These are phyloP conservation scores for Heteronetta atricapilla DNA, from an alignment of 2,113 vertebrate genomes.

Conservation along the genomic window DNA sequence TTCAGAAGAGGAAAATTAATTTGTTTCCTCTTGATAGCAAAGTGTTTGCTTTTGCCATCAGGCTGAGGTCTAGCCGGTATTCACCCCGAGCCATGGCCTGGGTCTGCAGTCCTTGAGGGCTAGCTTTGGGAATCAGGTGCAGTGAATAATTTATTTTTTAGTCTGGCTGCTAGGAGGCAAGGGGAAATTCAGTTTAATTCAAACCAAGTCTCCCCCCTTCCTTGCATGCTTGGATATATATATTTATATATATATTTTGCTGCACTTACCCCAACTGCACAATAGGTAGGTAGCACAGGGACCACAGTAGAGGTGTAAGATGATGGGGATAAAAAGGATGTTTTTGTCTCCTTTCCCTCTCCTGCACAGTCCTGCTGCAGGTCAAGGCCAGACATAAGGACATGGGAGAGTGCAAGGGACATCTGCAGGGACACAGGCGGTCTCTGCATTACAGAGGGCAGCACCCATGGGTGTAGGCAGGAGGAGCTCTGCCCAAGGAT, in stretches of 20 bases:
- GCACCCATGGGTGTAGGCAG: neutral
- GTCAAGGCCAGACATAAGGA: neutral
- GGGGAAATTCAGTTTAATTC: slow-evolving; percentile 15
- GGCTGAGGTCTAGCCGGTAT: neutral
- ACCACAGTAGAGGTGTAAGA: neutral
- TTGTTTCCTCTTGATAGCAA: neutral
- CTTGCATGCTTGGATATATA: rapidly evolving
- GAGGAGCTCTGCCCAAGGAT: neutral
- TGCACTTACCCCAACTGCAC: neutral
- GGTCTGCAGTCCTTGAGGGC: neutral
- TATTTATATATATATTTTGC: neutral
- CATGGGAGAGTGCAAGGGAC: rapidly evolving
- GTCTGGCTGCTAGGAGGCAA: slow-evolving; percentile 13
- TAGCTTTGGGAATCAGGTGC: neutral
- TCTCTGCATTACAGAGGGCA: neutral
- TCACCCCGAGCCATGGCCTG: neutral
- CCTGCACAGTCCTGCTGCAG: neutral
- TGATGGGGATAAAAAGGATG: neutral
- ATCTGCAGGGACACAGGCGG: neutral
- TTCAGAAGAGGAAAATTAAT: slow-evolving; percentile 21
- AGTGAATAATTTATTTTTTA: slow-evolving; percentile 48
- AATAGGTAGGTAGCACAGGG: neutral
- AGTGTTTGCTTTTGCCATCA: neutral
- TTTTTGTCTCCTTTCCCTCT: rapidly evolving
- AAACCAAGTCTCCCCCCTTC: neutral